These are phyloP conservation scores for Madoqua kirkii DNA, from an alignment of 2,113 vertebrate species.

Conservation along the genomic window DNA sequence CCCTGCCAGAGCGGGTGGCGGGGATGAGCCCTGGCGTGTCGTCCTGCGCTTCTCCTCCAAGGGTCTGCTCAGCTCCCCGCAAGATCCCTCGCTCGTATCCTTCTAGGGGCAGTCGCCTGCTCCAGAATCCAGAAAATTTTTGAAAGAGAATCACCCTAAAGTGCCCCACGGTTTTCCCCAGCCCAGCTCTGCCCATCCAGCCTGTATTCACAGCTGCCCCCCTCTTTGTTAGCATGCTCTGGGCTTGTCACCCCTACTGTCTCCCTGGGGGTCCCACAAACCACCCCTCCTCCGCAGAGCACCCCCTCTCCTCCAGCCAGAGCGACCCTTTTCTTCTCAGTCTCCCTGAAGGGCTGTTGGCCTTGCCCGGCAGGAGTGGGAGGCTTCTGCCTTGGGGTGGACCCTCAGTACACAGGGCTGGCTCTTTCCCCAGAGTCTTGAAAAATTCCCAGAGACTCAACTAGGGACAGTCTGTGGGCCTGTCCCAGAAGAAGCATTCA, in stretches of 20 bases:
- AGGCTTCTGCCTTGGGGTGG: neutral
- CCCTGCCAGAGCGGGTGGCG: neutral
- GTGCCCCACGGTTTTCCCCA: neutral
- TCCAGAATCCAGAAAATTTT: neutral
- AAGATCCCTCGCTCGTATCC: neutral
- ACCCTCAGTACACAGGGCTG: neutral
- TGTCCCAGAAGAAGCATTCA: neutral
- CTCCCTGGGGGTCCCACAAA: neutral
- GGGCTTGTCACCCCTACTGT: neutral
- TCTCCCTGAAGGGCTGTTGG: neutral
- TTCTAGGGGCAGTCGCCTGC: neutral
- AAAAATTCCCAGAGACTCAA: neutral
- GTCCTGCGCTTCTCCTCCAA: neutral
- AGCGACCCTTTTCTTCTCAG: neutral
- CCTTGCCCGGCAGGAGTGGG: neutral
- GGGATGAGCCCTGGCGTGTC: rapidly evolving
- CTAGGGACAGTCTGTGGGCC: neutral
- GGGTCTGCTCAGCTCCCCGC: rapidly evolving
- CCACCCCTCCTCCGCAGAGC: neutral
- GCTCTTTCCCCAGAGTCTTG: neutral
- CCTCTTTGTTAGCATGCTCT: neutral
- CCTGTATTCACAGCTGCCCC: neutral
- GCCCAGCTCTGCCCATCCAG: neutral
- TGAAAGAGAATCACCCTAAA: neutral
- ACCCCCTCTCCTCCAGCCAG: neutral